Conservation (phyloP, 2,797 vertebrate genomes). For the Bradypodion pumilum region DNA sequence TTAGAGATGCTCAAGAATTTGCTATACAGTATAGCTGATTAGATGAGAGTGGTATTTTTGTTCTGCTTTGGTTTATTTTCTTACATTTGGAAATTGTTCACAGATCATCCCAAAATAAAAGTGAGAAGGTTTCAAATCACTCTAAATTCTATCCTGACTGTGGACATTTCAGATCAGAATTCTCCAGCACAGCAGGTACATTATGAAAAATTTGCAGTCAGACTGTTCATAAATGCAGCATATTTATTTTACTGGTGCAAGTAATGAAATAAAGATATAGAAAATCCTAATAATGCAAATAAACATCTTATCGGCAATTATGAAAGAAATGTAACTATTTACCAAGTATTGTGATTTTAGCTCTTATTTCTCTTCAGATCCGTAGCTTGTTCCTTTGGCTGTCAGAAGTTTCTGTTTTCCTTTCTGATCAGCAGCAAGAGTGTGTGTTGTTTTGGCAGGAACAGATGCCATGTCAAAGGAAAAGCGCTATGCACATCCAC, state of each 20-base stretch:
- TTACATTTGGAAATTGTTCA: not conserved
- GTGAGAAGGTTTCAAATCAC: not conserved
- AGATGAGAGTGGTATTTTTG: no score
- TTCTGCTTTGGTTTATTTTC: not conserved
- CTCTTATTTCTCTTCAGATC: conserved; percentile 37
- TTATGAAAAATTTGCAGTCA: not conserved
- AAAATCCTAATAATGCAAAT: conserved; percentile 8
- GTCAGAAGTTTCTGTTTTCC: conserved; percentile 52
- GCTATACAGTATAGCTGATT: conserved; percentile 9
- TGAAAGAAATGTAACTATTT: conserved; percentile 59
- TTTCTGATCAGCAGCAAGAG: conserved; percentile 41
- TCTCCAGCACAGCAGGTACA: conserved; percentile 28
- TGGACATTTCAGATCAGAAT: conserved; percentile 13
- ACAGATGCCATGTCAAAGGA: conserved; percentile 45
- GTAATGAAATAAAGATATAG: conserved; percentile 44
- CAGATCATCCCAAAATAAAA: not conserved
- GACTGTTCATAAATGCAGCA: not conserved
- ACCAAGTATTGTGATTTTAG: conserved; percentile 47
- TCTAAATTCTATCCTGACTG: not conserved
- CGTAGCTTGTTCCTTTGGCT: conserved; percentile 37
- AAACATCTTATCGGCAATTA: not conserved
- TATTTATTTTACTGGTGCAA: conserved; percentile 12
- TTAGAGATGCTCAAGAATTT: not conserved
- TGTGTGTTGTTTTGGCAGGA: conserved; percentile 10
- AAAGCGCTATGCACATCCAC: conserved; percentile 64